Evolutionary conservation across 23 tunicate species (phyloP).

Genomic region (Ciona savignyi): DNA sequence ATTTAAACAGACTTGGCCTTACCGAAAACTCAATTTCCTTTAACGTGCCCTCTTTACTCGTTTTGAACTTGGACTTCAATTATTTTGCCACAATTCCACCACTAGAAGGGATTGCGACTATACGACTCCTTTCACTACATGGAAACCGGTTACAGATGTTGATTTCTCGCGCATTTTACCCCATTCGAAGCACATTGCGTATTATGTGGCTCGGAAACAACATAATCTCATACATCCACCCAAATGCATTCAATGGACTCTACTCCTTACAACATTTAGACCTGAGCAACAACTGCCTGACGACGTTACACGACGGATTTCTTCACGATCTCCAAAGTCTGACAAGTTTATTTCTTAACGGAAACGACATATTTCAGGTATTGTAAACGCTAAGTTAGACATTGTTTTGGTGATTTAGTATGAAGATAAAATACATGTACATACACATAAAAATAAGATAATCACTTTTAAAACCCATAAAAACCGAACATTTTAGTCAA

Average conservation of each 20-base stretch:
- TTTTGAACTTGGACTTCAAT: slow-evolving; percentile 2
- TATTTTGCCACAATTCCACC: background rate
- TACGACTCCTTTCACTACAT: background rate
- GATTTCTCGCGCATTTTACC: background rate
- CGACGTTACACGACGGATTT: background rate
- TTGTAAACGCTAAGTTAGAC: too few species aligned
- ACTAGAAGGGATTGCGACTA: background rate
- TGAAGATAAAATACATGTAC: background rate
- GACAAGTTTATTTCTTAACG: background rate
- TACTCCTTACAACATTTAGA: background rate
- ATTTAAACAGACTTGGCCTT: background rate
- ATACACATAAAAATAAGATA: too few species aligned
- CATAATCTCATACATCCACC: background rate
- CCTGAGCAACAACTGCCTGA: slow-evolving; percentile 2
- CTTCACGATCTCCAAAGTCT: background rate
- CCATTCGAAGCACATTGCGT: background rate
- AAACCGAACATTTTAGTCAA: too few species aligned
- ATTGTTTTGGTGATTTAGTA: background rate
- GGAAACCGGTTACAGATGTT: background rate
- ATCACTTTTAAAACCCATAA: too few species aligned
- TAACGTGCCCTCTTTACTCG: background rate
- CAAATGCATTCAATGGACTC: background rate
- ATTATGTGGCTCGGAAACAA: background rate
- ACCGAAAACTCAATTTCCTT: background rate
- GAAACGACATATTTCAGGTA: background rate